phyloP scores from a whole-genome alignment of 1,140 invertebrate species.

The Drosophila melanica region DNA sequence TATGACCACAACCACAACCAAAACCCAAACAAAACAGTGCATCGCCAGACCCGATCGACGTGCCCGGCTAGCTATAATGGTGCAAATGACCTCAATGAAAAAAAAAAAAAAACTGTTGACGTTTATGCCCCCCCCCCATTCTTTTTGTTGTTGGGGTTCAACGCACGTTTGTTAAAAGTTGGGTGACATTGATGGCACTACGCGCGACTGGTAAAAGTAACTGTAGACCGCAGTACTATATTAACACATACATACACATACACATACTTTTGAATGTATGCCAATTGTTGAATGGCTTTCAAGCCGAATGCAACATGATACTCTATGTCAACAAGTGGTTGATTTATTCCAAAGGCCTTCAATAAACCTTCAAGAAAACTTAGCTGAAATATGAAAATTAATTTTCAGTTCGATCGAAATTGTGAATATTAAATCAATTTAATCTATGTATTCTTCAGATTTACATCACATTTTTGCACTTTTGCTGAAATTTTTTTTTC shows the following conservation, averaged over 20 bases:
- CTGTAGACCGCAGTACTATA: conserved; percentile 6
- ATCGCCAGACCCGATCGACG: conserved; percentile 11
- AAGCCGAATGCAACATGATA: background rate
- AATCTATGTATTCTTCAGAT: too few relatives aligned
- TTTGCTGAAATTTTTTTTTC: too few relatives aligned
- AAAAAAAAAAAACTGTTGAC: conserved; percentile 4
- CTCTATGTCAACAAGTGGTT: background rate
- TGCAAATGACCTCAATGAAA: conserved; percentile 47
- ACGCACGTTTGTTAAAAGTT: conserved; percentile 37
- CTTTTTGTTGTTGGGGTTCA: conserved; percentile 36
- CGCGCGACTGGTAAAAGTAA: conserved; percentile 18
- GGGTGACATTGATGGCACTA: conserved; percentile 30
- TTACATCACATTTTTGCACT: too few relatives aligned
- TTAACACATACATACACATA: too few relatives aligned
- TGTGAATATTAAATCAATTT: too few relatives aligned
- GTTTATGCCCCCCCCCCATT: conserved; percentile 2
- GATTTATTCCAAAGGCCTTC: background rate
- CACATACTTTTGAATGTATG: conserved; percentile 5
- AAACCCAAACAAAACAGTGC: conserved; percentile 20
- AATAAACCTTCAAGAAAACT: too few relatives aligned
- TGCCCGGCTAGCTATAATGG: conserved; percentile 11
- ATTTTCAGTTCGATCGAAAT: too few relatives aligned
- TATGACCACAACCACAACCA: background rate
- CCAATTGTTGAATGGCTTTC: conserved; percentile 23
- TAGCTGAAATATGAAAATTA: too few relatives aligned